Conservation (phyloP, 2,113 vertebrate genomes). For the Pipra filicauda region DNA sequence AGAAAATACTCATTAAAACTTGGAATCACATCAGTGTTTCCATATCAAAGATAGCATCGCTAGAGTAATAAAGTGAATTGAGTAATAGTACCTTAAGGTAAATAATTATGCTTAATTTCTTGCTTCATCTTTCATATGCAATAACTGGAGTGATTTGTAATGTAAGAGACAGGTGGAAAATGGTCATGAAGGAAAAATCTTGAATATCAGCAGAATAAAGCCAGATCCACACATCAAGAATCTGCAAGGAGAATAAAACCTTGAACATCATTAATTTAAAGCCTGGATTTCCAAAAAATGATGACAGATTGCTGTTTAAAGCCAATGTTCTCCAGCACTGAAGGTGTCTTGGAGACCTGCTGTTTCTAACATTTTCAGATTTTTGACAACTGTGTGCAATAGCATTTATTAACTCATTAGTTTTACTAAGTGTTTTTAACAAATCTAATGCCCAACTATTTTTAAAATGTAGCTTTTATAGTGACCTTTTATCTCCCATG, state of each 20-base stretch:
- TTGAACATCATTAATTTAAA: background rate
- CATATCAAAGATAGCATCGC: background rate
- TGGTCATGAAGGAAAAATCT: background rate
- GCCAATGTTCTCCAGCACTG: background rate
- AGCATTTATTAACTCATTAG: slow-evolving; percentile 39
- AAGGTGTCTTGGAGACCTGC: background rate
- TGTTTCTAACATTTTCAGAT: slow-evolving; percentile 12
- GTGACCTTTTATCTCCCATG: slow-evolving; percentile 46
- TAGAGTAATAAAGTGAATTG: background rate
- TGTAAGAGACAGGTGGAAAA: background rate
- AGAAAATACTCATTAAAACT: background rate
- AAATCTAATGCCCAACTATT: slow-evolving; percentile 5
- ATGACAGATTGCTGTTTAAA: background rate
- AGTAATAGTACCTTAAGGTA: background rate
- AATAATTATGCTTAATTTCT: background rate
- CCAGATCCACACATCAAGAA: background rate
- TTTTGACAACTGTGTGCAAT: background rate
- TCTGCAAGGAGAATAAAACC: background rate
- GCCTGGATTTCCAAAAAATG: background rate
- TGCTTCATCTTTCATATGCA: background rate
- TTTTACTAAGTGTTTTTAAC: slow-evolving; percentile 49
- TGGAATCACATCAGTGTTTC: background rate
- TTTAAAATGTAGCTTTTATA: slow-evolving; percentile 15
- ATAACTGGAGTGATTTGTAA: background rate
- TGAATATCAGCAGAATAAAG: background rate